phyloP scores from a whole-genome alignment of 2,888 invertebrate species.

The Zygothrica quintamaculata region DNA sequence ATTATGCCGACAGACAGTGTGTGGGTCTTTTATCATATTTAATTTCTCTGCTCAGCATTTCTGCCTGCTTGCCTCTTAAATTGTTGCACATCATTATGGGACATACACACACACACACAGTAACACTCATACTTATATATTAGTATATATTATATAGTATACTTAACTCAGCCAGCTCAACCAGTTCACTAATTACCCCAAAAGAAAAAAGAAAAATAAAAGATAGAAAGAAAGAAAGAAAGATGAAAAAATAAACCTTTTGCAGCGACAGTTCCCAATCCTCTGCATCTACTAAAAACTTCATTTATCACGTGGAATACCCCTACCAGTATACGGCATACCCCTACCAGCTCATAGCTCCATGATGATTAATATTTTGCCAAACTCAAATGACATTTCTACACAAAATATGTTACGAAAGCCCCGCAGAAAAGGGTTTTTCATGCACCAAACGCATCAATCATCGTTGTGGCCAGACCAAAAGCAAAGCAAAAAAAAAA shows the following conservation, averaged over 20 bases:
- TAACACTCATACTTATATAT: background rate
- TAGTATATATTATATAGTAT: constrained; percentile 7
- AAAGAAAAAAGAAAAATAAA: constrained; percentile 25
- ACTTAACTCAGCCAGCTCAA: constrained; percentile 3
- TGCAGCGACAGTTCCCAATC: constrained; percentile 52
- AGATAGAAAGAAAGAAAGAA: background rate
- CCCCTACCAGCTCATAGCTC: constrained; percentile 25
- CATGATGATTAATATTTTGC: constrained; percentile 71
- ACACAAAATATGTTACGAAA: constrained; percentile 70
- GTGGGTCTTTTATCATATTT: constrained; percentile 78
- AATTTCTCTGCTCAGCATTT: constrained; percentile 48
- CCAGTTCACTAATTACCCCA: constrained; percentile 66
- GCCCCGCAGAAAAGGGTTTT: constrained; percentile 50
- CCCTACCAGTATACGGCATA: no score
- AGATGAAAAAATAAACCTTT: constrained; percentile 24
- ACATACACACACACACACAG: constrained; percentile 9
- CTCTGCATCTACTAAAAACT: constrained; percentile 49
- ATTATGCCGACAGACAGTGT: constrained; percentile 80
- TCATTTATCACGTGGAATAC: constrained; percentile 63
- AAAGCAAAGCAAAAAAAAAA: constrained; percentile 6
- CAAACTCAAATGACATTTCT: constrained; percentile 67
- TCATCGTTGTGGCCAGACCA: constrained; percentile 47
- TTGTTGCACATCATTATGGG: constrained; percentile 67
- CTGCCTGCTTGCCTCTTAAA: constrained; percentile 12
- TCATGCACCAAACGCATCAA: constrained; percentile 64